Evolutionary conservation across 2,797 vertebrate species (phyloP), one percentile per base, ranked within the genome.

Genomic region (Falco berigora): DNA sequence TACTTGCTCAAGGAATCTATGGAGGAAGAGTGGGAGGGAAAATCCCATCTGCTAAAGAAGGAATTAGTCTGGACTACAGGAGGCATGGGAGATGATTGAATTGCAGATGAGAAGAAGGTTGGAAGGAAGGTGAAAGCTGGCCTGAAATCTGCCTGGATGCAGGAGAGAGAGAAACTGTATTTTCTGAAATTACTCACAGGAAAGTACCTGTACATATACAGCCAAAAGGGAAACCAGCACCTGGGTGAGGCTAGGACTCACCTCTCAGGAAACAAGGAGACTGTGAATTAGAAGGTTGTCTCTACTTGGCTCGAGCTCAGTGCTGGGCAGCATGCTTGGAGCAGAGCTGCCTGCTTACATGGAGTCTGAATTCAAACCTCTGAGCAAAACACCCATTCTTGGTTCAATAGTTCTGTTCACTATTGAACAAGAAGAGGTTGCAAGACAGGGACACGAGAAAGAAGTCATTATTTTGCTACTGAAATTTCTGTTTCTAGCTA

Each of bases 391-490:
- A 84, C 19, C 49, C 58, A 50, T 42, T 76, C 89, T 49, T 34
- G 71, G 78, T 94, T 95, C 89, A 69, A 93, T 94, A 92, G 73
- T 93, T 91, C 89, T 94, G 77, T 89, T 93, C 89, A 52, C 67
- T 38, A 38, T 38, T 38, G 38, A 38, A 38, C 38, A 38, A 73
- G 84, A 62, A 85, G 58, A 88, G 40, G 18, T 46, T 92, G 62
- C 52, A 61, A 67, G 52, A 44, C 3, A 2, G 73, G 58, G 42
- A 72, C 76, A 78, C 1, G 12, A 83, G 66, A 76, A 81, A 92
- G 28, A 68, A 72, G 23, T 6, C 2, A 6, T 84, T 84, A 30
- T 77, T 87, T 58, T 91, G 5, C 63, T 59, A 8, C 47, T 46
- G 71, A 55, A 94, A 92, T 55, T 66, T 79, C 55, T 72, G 5